These are phyloP conservation scores for Noturus placidus DNA, from an alignment of 2,113 vertebrate species.

Conservation along the genomic window DNA sequence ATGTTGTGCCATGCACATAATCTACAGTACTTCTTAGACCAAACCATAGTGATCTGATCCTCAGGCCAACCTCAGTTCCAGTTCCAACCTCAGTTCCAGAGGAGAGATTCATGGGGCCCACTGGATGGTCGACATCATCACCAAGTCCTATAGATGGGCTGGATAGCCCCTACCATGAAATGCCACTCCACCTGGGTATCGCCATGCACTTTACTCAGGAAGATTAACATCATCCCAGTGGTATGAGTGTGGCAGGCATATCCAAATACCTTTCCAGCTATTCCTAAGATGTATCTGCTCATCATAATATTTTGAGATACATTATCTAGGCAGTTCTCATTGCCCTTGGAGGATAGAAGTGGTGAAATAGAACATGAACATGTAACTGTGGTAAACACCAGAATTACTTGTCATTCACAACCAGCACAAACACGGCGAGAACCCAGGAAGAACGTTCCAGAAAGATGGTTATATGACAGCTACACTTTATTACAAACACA, in stretches of 20 bases:
- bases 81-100: neutral
- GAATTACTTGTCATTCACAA: neutral
- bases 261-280: neutral
- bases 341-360: neutral
- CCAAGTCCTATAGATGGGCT: neutral
- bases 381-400: neutral
- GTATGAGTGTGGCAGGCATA: neutral
- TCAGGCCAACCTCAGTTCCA: neutral
- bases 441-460: neutral
- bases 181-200: neutral
- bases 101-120: neutral
- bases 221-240: neutral
- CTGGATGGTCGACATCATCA: neutral
- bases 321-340: neutral
- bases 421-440: neutral
- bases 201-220: neutral
- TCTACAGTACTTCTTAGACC: neutral
- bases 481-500: neutral
- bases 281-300: neutral
- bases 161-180: neutral
- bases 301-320: neutral
- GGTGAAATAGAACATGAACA: neutral
- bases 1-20: neutral
- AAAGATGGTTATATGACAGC: neutral
- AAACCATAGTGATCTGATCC: neutral